phyloP scores from a whole-genome alignment of 2,888 invertebrate genomes.

The Panorpa germanica region DNA sequence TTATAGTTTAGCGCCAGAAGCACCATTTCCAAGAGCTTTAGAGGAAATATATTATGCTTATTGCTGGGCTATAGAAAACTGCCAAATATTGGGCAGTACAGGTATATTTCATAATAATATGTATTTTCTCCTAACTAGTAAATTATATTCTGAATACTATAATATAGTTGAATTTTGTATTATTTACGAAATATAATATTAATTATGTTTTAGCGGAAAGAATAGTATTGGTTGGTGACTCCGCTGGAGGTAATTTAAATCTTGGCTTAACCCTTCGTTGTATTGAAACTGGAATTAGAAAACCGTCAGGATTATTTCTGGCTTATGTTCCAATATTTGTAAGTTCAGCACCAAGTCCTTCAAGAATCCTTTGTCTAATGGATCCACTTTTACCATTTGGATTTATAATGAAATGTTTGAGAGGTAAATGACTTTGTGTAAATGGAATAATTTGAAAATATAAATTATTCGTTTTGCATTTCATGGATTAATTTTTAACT shows the following conservation, averaged over 20 bases:
- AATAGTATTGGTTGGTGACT: conserved; percentile 70
- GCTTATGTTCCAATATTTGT: conserved; percentile 81
- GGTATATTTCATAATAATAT: conserved; percentile 21
- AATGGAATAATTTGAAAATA: conserved; percentile 24
- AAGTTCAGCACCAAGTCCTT: conserved; percentile 81
- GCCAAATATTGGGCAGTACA: conserved; percentile 48
- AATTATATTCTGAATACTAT: too few species aligned
- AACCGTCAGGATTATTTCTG: conserved; percentile 74
- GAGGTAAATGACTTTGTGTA: too few species aligned
- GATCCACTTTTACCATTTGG: conserved; percentile 93
- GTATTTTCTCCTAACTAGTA: too few species aligned
- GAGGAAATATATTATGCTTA: conserved; percentile 91
- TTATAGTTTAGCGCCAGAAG: conserved; percentile 89
- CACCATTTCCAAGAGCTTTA: conserved; percentile 84
- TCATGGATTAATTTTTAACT: conserved; percentile 9
- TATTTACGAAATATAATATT: too few species aligned
- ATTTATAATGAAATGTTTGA: conserved; percentile 71
- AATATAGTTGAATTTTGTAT: too few species aligned
- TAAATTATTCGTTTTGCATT: too few species aligned
- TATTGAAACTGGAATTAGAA: conserved; percentile 52
- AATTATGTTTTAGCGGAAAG: conserved; percentile 29
- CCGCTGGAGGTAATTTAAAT: conserved; percentile 88
- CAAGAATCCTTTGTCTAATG: conserved; percentile 76
- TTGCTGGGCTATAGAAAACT: conserved; percentile 81
- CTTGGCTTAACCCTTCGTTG: conserved; percentile 63